These are phyloP conservation scores for Cloeon dipterum DNA, from an alignment of 2,888 invertebrate species.

Conservation along the genomic window DNA sequence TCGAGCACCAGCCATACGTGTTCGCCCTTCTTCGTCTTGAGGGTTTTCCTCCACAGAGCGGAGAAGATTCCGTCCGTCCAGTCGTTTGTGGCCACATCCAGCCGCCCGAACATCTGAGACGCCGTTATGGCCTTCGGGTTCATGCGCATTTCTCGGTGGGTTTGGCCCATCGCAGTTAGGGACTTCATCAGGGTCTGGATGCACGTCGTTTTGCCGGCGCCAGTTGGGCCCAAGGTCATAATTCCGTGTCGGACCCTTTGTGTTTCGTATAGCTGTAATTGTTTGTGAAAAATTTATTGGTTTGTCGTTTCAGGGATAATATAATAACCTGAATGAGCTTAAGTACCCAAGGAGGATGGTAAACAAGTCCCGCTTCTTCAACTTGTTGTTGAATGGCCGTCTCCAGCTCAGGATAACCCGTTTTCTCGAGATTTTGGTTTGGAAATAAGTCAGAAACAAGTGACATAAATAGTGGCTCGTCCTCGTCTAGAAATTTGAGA, in stretches of 20 bases:
- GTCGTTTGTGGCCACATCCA: constrained; percentile 93
- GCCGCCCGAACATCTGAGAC: constrained; percentile 89
- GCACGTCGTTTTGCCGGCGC: constrained; percentile 86
- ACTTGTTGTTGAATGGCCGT: constrained; percentile 68
- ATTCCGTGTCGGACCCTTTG: constrained; percentile 88
- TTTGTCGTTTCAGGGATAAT: too few species aligned
- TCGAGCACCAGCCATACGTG: constrained; percentile 86
- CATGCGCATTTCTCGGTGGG: constrained; percentile 90
- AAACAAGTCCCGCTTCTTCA: constrained; percentile 53
- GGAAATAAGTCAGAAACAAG: constrained; percentile 89
- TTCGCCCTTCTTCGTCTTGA: constrained; percentile 68
- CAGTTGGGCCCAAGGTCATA: constrained; percentile 87
- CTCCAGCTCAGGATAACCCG: constrained; percentile 70
- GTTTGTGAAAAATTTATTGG: too few species aligned
- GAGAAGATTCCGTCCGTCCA: constrained; percentile 99
- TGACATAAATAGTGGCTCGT: constrained; percentile 92
- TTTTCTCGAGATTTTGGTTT: constrained; percentile 81
- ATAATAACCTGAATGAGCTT: constrained; percentile 75
- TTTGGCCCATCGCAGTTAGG: constrained; percentile 59
- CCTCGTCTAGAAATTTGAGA: constrained; percentile 52
- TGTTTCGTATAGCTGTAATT: constrained; percentile 65
- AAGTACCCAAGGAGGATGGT: constrained; percentile 85
- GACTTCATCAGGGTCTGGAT: constrained; percentile 78
- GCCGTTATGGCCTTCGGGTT: constrained; percentile 96
- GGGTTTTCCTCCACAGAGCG: constrained; percentile 83